Conservation (phyloP, 2,797 vertebrate species). For the Margarornis squamiger region DNA sequence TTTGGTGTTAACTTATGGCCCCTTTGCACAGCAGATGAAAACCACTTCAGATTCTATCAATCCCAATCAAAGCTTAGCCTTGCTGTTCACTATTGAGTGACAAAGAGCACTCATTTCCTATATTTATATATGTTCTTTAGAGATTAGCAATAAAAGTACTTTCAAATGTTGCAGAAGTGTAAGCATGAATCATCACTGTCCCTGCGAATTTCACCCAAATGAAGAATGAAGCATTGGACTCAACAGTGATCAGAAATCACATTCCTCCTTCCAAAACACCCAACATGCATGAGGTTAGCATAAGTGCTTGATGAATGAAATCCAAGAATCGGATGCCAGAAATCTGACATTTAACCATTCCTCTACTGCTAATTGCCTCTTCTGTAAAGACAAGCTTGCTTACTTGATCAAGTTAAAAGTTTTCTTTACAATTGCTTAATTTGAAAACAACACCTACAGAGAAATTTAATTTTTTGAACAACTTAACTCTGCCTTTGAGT, state of each 20-base stretch:
- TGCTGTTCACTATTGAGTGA: not conserved
- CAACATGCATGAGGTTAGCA: not conserved
- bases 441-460: not conserved
- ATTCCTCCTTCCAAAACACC: not conserved
- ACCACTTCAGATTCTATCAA: not conserved
- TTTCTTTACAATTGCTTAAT: not conserved
- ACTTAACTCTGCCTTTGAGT: not conserved
- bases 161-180: not conserved
- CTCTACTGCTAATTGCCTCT: not conserved
- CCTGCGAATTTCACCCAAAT: not conserved
- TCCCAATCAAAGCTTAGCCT: not conserved
- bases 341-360: not conserved
- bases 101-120: not conserved
- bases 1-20: rapidly evolving
- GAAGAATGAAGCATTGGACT: not conserved
- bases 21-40: not conserved
- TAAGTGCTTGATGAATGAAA: not conserved
- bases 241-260: not conserved
- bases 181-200: not conserved
- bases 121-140: not conserved
- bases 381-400: not conserved
- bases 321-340: not conserved
- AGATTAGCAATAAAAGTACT: conserved; percentile 9
- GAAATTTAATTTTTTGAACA: not conserved
- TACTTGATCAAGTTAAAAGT: not conserved